Evolutionary conservation across 1,140 invertebrate genomes (phyloP).

Genomic region (Schmidtea mediterranea): DNA sequence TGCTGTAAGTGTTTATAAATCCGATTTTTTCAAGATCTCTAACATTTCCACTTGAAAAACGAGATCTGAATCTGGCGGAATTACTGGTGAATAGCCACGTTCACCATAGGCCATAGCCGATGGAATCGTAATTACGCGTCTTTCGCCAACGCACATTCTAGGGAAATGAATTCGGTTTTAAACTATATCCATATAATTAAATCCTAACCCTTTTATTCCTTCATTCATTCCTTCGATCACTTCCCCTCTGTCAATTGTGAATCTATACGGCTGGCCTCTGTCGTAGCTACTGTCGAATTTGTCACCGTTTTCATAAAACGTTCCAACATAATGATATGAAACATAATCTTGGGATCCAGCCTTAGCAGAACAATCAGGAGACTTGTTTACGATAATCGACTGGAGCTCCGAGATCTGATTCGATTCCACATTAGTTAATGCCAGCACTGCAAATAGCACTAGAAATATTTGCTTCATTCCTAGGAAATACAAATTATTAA

Average conservation of each 20-base stretch:
- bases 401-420: too few species aligned
- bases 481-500: too few species aligned
- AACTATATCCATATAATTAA: not conserved
- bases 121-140: constrained; percentile 48
- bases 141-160: constrained; percentile 71
- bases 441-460: too few species aligned
- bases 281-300: constrained; percentile 72
- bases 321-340: constrained; percentile 72
- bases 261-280: constrained; percentile 51
- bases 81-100: constrained; percentile 51
- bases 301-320: constrained; percentile 46
- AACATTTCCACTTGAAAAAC: constrained; percentile 48
- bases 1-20: too few species aligned
- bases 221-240: constrained; percentile 87
- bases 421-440: too few species aligned
- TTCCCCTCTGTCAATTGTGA: constrained; percentile 46
- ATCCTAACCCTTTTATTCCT: constrained; percentile 29
- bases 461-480: too few species aligned
- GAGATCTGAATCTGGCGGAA: constrained; percentile 61
- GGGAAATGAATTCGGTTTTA: too few species aligned
- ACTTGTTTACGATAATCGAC: too few species aligned
- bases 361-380: not conserved
- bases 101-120: constrained; percentile 70
- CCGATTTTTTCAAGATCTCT: constrained; percentile 13
- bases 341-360: constrained; percentile 38